Evolutionary conservation across 2,888 invertebrate species (phyloP).

Genomic region (Entomobrya multifasciata): DNA sequence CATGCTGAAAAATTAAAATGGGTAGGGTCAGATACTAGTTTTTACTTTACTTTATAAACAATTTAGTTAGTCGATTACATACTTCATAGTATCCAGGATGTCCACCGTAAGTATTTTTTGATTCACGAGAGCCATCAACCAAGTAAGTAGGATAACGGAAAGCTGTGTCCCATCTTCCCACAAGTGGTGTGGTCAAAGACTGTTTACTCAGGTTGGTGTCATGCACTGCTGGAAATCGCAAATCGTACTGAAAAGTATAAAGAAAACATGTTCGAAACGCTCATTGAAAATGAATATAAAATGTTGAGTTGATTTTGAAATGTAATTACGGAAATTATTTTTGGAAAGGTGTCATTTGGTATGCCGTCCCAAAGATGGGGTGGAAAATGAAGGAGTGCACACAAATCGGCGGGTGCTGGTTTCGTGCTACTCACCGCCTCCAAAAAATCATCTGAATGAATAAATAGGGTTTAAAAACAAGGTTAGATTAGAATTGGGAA

Average conservation of each 20-base stretch:
- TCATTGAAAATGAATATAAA: neutral
- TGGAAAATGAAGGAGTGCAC: conserved; percentile 32
- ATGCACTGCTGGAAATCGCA: conserved; percentile 65
- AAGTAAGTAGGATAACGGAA: conserved; percentile 26
- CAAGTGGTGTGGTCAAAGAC: conserved; percentile 31
- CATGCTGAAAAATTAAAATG: conserved; percentile 14
- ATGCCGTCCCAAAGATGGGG: neutral
- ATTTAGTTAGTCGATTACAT: neutral
- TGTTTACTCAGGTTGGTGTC: neutral
- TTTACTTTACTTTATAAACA: neutral
- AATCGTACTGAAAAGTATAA: conserved; percentile 45
- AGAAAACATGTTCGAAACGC: neutral
- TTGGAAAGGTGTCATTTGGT: neutral
- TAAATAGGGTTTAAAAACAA: neutral
- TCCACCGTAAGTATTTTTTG: conserved; percentile 24
- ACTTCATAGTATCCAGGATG: conserved; percentile 55
- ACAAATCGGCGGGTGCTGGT: conserved; percentile 10
- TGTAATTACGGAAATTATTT: conserved; percentile 6
- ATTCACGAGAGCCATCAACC: conserved; percentile 54
- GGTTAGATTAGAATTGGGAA: neutral
- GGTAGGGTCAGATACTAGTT: neutral
- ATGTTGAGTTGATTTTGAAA: neutral
- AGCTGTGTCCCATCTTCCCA: conserved; percentile 49
- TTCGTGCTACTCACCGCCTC: neutral
- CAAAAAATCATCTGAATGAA: too few species aligned